These are phyloP conservation scores for Tachyglossus aculeatus DNA, from an alignment of 2,797 vertebrate genomes.

Conservation along the genomic window DNA sequence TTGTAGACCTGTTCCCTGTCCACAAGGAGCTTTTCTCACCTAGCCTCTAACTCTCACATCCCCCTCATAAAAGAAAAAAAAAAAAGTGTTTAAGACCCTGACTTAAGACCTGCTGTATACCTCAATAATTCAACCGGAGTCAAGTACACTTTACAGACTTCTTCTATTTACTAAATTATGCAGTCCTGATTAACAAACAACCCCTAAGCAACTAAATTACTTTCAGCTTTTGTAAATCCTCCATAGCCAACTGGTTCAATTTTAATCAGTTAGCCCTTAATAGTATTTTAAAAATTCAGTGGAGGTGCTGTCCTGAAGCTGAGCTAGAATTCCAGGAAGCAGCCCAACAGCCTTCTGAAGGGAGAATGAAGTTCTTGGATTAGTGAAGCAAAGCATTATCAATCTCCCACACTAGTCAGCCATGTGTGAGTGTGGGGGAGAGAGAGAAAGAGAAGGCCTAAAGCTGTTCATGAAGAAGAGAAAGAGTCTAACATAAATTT, in stretches of 20 bases:
- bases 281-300: conserved; percentile 49
- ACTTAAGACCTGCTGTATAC: no score
- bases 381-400: conserved; percentile 52
- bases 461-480: conserved; percentile 60
- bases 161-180: conserved; percentile 18
- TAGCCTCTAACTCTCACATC: neutral
- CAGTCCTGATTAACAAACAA: conserved; percentile 22
- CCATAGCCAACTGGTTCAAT: conserved; percentile 27
- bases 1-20: neutral
- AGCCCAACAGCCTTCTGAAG: conserved; percentile 23
- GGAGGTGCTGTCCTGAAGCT: conserved; percentile 12
- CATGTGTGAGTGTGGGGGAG: neutral
- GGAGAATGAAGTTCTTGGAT: conserved; percentile 37
- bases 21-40: conserved; percentile 10
- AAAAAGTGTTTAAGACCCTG: no score
- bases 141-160: conserved; percentile 18
- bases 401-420: conserved; percentile 37
- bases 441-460: conserved; percentile 28
- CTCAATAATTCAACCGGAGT: no score
- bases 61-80: neutral
- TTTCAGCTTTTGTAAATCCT: conserved; percentile 22
- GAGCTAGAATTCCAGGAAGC: conserved; percentile 11
- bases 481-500: conserved; percentile 63
- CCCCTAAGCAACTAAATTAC: conserved; percentile 4
- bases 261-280: conserved; percentile 54